phyloP scores from a whole-genome alignment of 2,888 invertebrate species.

The Sarcophaga caerulescens region DNA sequence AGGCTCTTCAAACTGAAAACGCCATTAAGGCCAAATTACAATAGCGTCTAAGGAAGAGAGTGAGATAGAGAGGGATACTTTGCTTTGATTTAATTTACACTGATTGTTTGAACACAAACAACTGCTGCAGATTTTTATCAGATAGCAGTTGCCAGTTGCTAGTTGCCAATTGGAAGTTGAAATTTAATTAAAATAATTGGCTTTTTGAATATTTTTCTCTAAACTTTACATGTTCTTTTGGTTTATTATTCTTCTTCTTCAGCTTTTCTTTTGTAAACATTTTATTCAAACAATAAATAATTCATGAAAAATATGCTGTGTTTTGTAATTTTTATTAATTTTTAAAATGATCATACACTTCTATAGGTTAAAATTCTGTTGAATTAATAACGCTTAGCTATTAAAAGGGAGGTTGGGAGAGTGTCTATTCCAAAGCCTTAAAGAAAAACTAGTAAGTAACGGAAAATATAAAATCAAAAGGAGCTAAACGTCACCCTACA shows the following conservation, averaged over 20 bases:
- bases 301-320: constrained; percentile 22
- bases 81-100: no score
- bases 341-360: neutral
- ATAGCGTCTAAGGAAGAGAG: neutral
- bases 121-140: neutral
- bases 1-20: constrained; percentile 26
- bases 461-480: no score
- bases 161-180: constrained; percentile 16
- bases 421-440: no score
- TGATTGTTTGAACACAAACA: neutral
- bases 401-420: no score
- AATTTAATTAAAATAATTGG: constrained; percentile 41
- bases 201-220: constrained; percentile 40
- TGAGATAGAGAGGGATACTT: no score
- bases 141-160: neutral
- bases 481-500: no score
- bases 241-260: neutral
- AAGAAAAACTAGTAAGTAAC: no score
- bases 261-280: constrained; percentile 23
- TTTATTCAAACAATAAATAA: constrained; percentile 48
- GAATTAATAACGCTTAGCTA: no score
- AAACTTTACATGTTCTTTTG: neutral
- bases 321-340: neutral
- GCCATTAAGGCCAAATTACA: constrained; percentile 39
- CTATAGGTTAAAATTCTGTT: no score